These are phyloP conservation scores for Dermolepida albohirtum DNA, from an alignment of 2,888 invertebrate genomes.

Conservation along the genomic window DNA sequence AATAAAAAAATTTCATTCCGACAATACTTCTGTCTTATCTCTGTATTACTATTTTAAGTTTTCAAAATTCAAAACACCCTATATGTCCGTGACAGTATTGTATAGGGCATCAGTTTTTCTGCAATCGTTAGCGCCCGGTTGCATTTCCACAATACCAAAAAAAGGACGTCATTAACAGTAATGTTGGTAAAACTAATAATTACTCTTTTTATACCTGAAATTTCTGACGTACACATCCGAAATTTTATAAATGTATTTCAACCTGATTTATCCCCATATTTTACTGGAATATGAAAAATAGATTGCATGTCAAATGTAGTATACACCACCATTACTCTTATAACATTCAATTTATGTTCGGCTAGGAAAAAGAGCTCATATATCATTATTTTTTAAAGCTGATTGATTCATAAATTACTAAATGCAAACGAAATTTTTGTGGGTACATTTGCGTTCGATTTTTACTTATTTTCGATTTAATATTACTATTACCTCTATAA, in stretches of 20 bases:
- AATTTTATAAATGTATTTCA: conserved; percentile 23
- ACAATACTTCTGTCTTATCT: too few relatives aligned
- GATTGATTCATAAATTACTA: conserved; percentile 16
- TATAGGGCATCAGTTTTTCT: too few relatives aligned
- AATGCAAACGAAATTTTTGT: background rate
- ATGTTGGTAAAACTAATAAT: background rate
- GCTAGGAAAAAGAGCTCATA: background rate
- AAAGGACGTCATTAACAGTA: too few relatives aligned
- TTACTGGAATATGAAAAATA: conserved; percentile 21
- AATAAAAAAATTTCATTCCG: too few relatives aligned
- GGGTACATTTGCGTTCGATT: too few relatives aligned
- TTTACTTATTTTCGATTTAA: too few relatives aligned
- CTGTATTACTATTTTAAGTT: too few relatives aligned
- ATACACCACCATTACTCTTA: background rate
- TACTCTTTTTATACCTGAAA: conserved; percentile 9
- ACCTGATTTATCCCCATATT: conserved; percentile 10
- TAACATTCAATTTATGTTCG: conserved; percentile 15
- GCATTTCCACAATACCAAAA: too few relatives aligned
- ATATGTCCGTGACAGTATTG: too few relatives aligned
- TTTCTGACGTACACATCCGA: conserved; percentile 11
- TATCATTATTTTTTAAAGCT: conserved; percentile 2
- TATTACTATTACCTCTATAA: too few relatives aligned
- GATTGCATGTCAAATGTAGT: conserved; percentile 33
- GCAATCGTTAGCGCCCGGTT: too few relatives aligned
- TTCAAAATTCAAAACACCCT: too few relatives aligned